Evolutionary conservation across 2,797 vertebrate species (phyloP).

Genomic region (Falco concolor): DNA sequence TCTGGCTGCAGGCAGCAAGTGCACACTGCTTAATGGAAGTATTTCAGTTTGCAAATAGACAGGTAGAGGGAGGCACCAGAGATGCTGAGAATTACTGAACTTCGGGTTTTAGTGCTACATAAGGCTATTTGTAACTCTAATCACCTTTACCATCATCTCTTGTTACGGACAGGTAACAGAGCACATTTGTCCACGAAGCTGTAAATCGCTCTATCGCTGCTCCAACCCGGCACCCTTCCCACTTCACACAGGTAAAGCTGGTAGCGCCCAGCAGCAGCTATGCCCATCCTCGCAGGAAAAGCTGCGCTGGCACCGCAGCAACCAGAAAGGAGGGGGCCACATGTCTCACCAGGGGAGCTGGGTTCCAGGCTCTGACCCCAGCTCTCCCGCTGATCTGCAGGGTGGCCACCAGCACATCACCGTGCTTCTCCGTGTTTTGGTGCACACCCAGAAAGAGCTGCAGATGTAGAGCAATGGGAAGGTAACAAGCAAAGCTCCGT

Average conservation of each 20-base stretch:
- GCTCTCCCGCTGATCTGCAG: background rate
- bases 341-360: background rate
- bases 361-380: background rate
- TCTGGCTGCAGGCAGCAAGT: background rate
- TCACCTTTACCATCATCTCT: background rate
- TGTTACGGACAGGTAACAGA: background rate
- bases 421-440: background rate
- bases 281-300: background rate
- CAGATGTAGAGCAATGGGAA: background rate
- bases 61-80: background rate
- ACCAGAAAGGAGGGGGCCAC: background rate
- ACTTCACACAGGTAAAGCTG: background rate
- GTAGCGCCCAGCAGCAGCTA: background rate
- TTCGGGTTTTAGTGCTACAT: background rate
- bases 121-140: background rate
- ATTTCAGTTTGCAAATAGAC: background rate
- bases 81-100: rapidly evolving
- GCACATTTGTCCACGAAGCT: background rate
- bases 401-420: background rate
- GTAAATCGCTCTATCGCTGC: background rate
- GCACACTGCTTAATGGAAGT: background rate
- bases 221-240: background rate
- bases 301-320: background rate
- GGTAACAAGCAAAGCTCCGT: background rate
- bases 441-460: background rate